Evolutionary conservation across 2,797 vertebrate species (phyloP).

Genomic region (Emydoidea blandingii): DNA sequence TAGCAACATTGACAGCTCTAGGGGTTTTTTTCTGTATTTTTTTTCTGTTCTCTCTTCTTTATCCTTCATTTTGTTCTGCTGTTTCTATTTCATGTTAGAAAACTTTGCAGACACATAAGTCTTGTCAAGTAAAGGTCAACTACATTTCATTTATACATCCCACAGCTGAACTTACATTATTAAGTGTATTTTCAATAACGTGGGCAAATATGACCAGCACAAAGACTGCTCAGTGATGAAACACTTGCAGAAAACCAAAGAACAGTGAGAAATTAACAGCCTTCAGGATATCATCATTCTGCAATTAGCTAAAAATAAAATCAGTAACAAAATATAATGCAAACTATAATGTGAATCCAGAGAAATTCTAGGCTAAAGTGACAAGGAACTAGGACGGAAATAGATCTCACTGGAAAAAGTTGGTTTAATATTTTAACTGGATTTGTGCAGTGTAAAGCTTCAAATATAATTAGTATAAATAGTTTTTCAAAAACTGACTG

Average conservation of each 20-base stretch:
- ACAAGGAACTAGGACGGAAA: not conserved
- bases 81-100: not conserved
- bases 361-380: not conserved
- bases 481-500: not conserved
- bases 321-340: not conserved
- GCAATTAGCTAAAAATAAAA: not conserved
- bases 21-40: accelerated
- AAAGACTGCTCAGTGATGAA: accelerated
- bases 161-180: not conserved
- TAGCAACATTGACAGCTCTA: not conserved
- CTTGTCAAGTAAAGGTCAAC: not conserved
- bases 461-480: not conserved
- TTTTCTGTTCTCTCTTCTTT: not conserved
- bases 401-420: not conserved
- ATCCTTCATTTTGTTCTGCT: not conserved
- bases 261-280: not conserved
- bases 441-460: not conserved
- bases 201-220: not conserved
- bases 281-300: not conserved
- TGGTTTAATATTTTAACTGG: not conserved
- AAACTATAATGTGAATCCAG: not conserved
- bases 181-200: not conserved
- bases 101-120: not conserved
- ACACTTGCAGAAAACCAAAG: not conserved
- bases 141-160: not conserved